Conservation (phyloP, 2,797 vertebrate genomes). For the Gambelia wislizenii region DNA sequence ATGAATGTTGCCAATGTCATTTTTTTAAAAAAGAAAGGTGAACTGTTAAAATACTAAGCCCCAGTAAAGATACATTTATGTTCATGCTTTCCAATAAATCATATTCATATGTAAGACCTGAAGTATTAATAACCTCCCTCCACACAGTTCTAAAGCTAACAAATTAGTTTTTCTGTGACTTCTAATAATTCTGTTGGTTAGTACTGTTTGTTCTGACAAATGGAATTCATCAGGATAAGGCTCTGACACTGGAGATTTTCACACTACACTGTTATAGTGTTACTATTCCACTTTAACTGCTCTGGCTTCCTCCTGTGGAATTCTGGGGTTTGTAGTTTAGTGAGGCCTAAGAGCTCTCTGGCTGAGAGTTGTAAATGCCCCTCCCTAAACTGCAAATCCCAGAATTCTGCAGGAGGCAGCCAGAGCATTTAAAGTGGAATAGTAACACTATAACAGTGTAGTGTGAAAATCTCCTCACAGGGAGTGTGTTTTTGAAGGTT, state of each 20-base stretch:
- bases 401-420: too few relatives aligned
- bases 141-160: neutral
- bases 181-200: neutral
- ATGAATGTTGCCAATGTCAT: neutral
- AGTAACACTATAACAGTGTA: too few relatives aligned
- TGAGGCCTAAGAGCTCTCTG: too few relatives aligned
- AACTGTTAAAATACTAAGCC: neutral
- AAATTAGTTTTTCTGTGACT: neutral
- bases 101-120: neutral
- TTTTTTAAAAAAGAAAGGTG: neutral
- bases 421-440: too few relatives aligned
- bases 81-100: neutral
- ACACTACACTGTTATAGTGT: too few relatives aligned
- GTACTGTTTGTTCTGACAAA: neutral
- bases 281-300: too few relatives aligned
- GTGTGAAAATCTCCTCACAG: too few relatives aligned
- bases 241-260: too few relatives aligned
- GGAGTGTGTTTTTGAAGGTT: neutral
- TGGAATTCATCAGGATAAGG: neutral
- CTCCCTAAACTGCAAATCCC: too few relatives aligned
- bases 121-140: neutral
- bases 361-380: too few relatives aligned
- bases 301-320: too few relatives aligned
- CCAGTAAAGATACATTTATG: neutral
- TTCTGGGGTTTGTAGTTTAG: too few relatives aligned